Conservation (phyloP, 1,140 invertebrate species). For the Ooceraea biroi region DNA sequence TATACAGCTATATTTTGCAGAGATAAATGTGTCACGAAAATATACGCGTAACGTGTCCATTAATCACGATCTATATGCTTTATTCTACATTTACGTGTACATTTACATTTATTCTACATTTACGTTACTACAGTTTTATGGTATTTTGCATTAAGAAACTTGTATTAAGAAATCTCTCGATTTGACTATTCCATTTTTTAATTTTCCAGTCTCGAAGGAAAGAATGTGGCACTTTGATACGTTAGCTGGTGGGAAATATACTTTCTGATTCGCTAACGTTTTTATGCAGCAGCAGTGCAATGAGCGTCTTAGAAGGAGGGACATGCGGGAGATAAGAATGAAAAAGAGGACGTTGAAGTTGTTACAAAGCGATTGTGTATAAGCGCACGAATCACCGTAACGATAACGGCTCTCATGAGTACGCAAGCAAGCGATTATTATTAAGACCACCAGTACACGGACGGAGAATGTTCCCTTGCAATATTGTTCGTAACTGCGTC, state of each 20-base stretch:
- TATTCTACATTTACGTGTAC: not conserved
- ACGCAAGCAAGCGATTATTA: slow-evolving; percentile 70
- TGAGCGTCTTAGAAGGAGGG: slow-evolving; percentile 42
- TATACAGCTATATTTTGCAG: not conserved
- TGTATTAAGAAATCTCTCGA: too few relatives aligned
- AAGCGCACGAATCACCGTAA: slow-evolving; percentile 62
- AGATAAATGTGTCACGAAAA: not conserved
- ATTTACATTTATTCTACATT: not conserved
- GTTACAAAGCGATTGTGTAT: slow-evolving; percentile 68
- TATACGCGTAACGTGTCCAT: not conserved
- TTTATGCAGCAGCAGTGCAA: not conserved
- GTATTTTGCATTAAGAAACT: not conserved
- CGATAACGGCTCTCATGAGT: slow-evolving; percentile 70
- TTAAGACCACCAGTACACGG: slow-evolving; percentile 57
- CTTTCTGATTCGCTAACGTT: slow-evolving; percentile 6
- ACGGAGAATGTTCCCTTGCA: slow-evolving; percentile 30
- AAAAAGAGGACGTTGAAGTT: slow-evolving; percentile 72
- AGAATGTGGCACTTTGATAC: not conserved
- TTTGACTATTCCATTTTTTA: slow-evolving; percentile 4
- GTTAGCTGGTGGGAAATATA: not conserved
- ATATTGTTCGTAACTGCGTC: slow-evolving; percentile 23
- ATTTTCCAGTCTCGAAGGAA: not conserved
- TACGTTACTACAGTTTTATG: not conserved
- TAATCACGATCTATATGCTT: too few relatives aligned
- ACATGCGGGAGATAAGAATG: slow-evolving; percentile 43